phyloP scores from a whole-genome alignment of 2,113 vertebrate genomes.

The Pygoscelis antarcticus region DNA sequence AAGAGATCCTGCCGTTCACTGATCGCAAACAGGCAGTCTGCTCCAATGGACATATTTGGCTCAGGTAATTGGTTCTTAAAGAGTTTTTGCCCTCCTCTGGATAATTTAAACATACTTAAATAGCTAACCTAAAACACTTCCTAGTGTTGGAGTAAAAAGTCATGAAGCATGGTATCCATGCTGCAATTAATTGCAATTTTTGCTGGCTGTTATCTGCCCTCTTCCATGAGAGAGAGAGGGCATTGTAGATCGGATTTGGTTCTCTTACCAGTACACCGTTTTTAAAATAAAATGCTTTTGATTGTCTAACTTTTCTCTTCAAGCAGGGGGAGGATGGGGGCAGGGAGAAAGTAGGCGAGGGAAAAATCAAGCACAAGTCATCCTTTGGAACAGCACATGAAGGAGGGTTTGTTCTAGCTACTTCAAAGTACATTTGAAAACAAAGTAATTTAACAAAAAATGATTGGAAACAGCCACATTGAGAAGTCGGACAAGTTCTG shows the following conservation, averaged over 20 bases:
- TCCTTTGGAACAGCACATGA: background rate
- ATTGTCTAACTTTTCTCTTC: background rate
- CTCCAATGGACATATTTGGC: conserved; percentile 93
- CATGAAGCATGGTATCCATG: background rate
- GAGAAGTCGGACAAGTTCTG: background rate
- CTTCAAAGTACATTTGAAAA: background rate
- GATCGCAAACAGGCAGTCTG: conserved; percentile 87
- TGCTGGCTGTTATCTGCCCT: background rate
- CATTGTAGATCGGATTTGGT: background rate
- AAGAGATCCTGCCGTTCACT: conserved; percentile 89
- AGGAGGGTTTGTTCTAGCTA: background rate
- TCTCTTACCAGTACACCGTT: background rate
- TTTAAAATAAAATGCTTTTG: background rate
- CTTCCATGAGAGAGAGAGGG: background rate
- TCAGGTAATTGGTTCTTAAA: conserved; percentile 78
- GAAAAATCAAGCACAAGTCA: background rate
- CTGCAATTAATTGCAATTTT: background rate
- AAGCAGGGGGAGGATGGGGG: background rate
- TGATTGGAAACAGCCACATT: background rate
- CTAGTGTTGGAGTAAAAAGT: background rate
- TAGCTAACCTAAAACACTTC: background rate
- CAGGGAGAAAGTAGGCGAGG: background rate
- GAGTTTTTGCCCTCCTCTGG: background rate
- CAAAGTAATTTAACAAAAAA: background rate
- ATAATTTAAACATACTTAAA: too few relatives aligned